Base-by-base conservation (phyloP, 2,113 vertebrate species). In the Gopherus evgoodei region DNA sequence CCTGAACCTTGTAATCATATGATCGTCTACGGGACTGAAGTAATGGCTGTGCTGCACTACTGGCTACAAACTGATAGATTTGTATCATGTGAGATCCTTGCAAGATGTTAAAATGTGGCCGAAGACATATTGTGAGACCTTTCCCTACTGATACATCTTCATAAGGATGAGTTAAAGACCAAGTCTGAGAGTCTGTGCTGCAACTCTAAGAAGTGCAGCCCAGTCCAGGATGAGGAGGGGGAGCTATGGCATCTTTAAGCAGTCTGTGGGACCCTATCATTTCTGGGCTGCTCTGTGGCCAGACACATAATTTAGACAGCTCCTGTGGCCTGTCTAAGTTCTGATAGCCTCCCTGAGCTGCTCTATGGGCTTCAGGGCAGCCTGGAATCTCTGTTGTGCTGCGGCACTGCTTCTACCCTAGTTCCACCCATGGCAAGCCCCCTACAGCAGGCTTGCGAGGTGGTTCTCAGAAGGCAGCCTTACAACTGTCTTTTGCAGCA, bases 191-290 rank as follows among this genome's bases (percentile, higher is more conserved):
- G 14, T 14, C 50, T 75, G 38, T n/a, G 29, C 25, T 59, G 57
- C 25, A 59, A 27, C 4, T 12, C 27, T 59, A 29, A 59, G 29
- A 62, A 62, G 59, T 8, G 59, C 59, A 31, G 29, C 6, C 29
- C 59, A 62, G 27, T 12, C 29, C 59, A 29, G 0, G 57, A 65
- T 5, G 52, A 21, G 27, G 27, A 21, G 27, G 17, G 12, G 35
- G 21, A 38, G 29, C n/a, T 44, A 38, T 7, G 21, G 2, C 49
- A 57, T 56, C 29, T 56, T 27, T 47, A 9, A 3, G 31, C 31
- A 11, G 11, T 0, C 9, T 3, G 8, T 8, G 16, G 42, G 54
- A 1, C 42, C 4, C 25, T 56, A 4, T 7, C 49, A 42, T 19
- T 8, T 29, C 56, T 42, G 52, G 8, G 9, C 35, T 86, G 14